phyloP scores from a whole-genome alignment of 1,140 invertebrate genomes.

The Monomorium pharaonis region DNA sequence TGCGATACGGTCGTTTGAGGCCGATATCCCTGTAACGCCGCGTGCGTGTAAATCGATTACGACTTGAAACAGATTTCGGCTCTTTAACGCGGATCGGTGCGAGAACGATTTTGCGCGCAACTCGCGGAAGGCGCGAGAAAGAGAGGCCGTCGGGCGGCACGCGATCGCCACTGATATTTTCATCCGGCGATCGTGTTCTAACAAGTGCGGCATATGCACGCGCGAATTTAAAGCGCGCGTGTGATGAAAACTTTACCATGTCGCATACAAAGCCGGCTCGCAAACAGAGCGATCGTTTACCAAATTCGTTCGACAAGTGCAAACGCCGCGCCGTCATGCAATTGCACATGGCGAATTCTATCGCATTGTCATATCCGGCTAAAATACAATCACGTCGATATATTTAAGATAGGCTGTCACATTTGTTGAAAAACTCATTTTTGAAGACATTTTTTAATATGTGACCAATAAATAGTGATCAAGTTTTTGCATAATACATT shows the following conservation, averaged over 20 bases:
- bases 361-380: constrained; percentile 30
- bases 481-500: background rate
- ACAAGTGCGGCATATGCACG: constrained; percentile 18
- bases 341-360: constrained; percentile 6
- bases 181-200: constrained; percentile 7
- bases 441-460: background rate
- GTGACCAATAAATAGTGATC: background rate
- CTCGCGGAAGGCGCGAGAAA: constrained; percentile 21
- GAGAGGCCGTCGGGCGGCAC: background rate
- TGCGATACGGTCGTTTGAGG: constrained; percentile 10
- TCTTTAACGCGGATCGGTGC: constrained; percentile 27
- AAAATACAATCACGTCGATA: background rate
- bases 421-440: background rate
- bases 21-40: background rate
- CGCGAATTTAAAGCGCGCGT: constrained; percentile 10
- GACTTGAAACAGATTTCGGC: constrained; percentile 40
- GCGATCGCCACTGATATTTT: constrained; percentile 27
- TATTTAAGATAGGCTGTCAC: background rate
- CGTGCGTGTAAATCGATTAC: background rate
- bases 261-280: constrained; percentile 19
- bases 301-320: constrained; percentile 28
- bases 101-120: constrained; percentile 19
- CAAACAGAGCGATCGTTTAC: constrained; percentile 28
- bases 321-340: background rate
- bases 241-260: constrained; percentile 5